These are phyloP conservation scores for Blastobasis lacticolella DNA, from an alignment of 2,888 invertebrate genomes.

Conservation along the genomic window DNA sequence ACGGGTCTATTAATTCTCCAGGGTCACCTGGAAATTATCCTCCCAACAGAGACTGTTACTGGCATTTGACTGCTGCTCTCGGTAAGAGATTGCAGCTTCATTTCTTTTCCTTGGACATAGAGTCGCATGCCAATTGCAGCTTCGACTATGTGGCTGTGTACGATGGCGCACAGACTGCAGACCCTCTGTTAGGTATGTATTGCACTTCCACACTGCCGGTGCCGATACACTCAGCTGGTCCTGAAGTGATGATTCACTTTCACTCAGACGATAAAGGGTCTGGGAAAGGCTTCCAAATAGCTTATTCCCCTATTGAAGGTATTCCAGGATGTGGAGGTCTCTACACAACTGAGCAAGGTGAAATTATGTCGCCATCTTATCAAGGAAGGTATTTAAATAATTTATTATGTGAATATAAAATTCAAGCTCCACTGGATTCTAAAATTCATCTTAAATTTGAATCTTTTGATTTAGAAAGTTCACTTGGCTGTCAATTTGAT, in stretches of 20 bases:
- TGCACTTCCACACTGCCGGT: constrained; percentile 85
- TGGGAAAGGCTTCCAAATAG: constrained; percentile 90
- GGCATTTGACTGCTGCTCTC: constrained; percentile 79
- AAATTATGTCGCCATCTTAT: constrained; percentile 77
- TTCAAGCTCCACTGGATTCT: constrained; percentile 77
- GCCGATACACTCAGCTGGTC: constrained; percentile 80
- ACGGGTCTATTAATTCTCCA: constrained; percentile 88
- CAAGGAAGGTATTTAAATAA: constrained; percentile 72
- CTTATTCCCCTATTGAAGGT: constrained; percentile 81
- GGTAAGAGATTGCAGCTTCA: constrained; percentile 87
- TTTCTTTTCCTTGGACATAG: constrained; percentile 86
- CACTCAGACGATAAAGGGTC: constrained; percentile 82
- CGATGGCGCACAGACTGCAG: constrained; percentile 64
- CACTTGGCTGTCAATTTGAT: constrained; percentile 77
- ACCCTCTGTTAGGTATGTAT: constrained; percentile 75
- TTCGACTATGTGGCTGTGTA: constrained; percentile 83
- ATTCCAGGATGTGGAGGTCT: constrained; percentile 89
- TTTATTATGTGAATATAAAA: constrained; percentile 86
- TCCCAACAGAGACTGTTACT: constrained; percentile 86
- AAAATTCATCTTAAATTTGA: constrained; percentile 78
- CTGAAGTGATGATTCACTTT: constrained; percentile 80
- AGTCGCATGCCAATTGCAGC: constrained; percentile 81
- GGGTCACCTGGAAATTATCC: constrained; percentile 94
- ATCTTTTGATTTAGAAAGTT: constrained; percentile 78
- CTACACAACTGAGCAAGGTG: constrained; percentile 77